Percentiles rank a stretch among this genome's conserved stretches.
These are phyloP conservation scores for Sinohyriopsis cumingii DNA, from an alignment of 2,888 invertebrate species.

Conservation along the genomic window DNA sequence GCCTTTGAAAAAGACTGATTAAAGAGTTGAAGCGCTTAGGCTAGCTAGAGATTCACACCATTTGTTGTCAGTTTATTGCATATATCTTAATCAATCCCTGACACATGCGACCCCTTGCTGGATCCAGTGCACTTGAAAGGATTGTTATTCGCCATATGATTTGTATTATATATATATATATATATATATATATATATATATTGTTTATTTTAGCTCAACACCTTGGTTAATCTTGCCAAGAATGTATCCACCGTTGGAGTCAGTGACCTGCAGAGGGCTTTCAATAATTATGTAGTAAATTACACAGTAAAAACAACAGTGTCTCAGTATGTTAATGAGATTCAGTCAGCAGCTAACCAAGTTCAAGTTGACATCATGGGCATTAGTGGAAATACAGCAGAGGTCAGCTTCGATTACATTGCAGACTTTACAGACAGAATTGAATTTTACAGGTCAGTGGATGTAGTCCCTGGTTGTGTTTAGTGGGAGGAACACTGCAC, in stretches of 20 bases:
- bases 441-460: slow-evolving; percentile 50
- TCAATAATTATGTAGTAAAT: slow-evolving; percentile 38
- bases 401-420: slow-evolving; percentile 31
- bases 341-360: slow-evolving; percentile 31
- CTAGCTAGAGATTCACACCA: too few relatives aligned
- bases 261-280: slow-evolving; percentile 30
- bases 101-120: too few relatives aligned
- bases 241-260: slow-evolving; percentile 37
- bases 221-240: slow-evolving; percentile 28
- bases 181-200: background rate
- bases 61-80: too few relatives aligned
- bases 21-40: too few relatives aligned
- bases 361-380: slow-evolving; percentile 32
- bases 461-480: background rate
- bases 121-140: too few relatives aligned
- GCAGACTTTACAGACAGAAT: slow-evolving; percentile 24
- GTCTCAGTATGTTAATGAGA: slow-evolving; percentile 29
- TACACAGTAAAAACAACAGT: slow-evolving; percentile 26
- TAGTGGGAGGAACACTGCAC: too few relatives aligned
- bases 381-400: slow-evolving; percentile 32
- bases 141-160: too few relatives aligned
- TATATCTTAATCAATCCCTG: too few relatives aligned
- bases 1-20: too few relatives aligned
- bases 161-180: background rate
- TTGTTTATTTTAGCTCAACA: slow-evolving; percentile 34